These are phyloP conservation scores for Eledona agricola DNA, from an alignment of 2,888 invertebrate genomes.

Conservation along the genomic window DNA sequence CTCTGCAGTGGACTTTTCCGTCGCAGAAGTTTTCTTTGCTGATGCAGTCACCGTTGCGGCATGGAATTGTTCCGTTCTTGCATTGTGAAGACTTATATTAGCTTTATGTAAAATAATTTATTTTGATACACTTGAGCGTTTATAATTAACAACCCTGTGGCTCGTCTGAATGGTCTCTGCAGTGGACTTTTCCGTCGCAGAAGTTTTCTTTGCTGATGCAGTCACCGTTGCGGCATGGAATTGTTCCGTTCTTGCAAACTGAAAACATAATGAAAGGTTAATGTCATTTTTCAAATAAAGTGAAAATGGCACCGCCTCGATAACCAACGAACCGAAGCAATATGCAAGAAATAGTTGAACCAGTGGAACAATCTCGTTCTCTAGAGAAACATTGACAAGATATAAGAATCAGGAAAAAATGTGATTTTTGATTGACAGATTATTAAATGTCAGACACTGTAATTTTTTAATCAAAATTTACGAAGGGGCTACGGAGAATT, in stretches of 20 bases:
- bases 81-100: slow-evolving; percentile 40
- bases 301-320: no score
- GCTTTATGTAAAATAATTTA: slow-evolving; percentile 18
- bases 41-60: slow-evolving; percentile 72
- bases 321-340: no score
- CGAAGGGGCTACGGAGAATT: no score
- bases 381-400: no score
- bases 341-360: no score
- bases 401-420: no score
- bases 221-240: slow-evolving; percentile 68
- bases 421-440: no score
- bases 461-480: no score
- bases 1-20: slow-evolving; percentile 72
- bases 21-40: slow-evolving; percentile 70
- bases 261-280: no score
- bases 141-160: slow-evolving; percentile 63
- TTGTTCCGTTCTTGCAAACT: slow-evolving; percentile 45
- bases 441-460: no score
- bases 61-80: slow-evolving; percentile 54
- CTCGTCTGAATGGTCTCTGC: slow-evolving; percentile 75
- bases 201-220: slow-evolving; percentile 70
- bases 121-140: slow-evolving; percentile 7
- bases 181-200: slow-evolving; percentile 75
- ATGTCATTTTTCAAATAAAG: no score
- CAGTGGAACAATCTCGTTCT: no score